Percentiles rank a stretch among this genome's conserved stretches.
phyloP scores from a whole-genome alignment of 2,797 vertebrate genomes.

The Scyliorhinus canicula region DNA sequence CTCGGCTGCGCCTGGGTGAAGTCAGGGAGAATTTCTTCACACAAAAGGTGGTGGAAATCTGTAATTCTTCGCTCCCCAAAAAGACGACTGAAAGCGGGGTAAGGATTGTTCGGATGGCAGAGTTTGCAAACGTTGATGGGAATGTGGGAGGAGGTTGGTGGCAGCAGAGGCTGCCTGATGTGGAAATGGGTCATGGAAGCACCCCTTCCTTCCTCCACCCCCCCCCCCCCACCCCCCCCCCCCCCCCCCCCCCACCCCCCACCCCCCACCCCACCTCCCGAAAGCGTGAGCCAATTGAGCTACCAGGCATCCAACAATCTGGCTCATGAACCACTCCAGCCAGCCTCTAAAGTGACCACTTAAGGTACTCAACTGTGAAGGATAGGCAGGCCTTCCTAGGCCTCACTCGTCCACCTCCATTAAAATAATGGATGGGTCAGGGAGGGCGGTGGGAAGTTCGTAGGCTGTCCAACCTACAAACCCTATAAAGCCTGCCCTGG shows the following conservation, averaged over 20 bases:
- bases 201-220: background rate
- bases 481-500: background rate
- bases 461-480: background rate
- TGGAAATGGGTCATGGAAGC: background rate
- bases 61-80: background rate
- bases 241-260: no score
- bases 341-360: background rate
- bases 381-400: no score
- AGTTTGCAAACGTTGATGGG: no score
- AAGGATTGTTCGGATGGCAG: no score
- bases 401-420: background rate
- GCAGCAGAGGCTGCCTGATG: background rate
- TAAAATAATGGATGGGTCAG: no score
- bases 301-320: background rate
- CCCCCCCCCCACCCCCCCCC: no score
- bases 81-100: background rate
- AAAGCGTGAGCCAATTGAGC: background rate
- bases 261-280: no score
- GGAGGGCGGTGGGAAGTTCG: no score
- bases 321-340: no score
- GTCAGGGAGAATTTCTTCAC: background rate
- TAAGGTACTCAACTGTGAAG: no score
- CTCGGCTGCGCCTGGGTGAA: background rate
- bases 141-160: no score
- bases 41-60: background rate